phyloP scores from a whole-genome alignment of 2,797 vertebrate genomes.

The Enteromius afrohamiltoni region DNA sequence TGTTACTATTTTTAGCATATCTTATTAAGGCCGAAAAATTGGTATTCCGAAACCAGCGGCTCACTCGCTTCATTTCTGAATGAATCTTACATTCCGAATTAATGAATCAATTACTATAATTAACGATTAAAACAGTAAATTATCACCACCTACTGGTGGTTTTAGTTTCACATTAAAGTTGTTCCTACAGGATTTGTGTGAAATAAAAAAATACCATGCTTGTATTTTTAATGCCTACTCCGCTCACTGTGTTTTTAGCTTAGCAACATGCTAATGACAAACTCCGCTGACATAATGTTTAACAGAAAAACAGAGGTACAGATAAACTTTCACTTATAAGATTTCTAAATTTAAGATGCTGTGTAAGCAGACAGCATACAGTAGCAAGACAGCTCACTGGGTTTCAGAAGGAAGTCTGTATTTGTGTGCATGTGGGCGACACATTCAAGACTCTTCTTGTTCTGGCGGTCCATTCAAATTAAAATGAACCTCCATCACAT shows the following conservation, averaged over 20 bases:
- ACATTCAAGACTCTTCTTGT: constrained; percentile 62
- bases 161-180: neutral
- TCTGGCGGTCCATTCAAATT: constrained; percentile 76
- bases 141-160: neutral
- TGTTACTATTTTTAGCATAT: neutral
- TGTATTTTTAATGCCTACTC: neutral
- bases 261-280: constrained; percentile 4
- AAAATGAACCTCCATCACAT: constrained; percentile 76
- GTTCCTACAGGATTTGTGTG: too few relatives aligned
- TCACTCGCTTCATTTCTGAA: neutral
- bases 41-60: neutral
- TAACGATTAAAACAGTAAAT: neutral
- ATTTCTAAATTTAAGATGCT: neutral
- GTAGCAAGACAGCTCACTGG: neutral
- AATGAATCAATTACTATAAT: neutral
- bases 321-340: neutral
- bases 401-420: neutral
- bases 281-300: neutral
- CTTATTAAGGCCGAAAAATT: neutral
- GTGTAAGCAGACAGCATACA: neutral
- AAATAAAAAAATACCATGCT: neutral
- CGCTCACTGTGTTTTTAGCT: neutral
- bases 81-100: neutral
- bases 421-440: constrained; percentile 19
- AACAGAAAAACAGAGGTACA: neutral